Percentiles rank a stretch among this genome's conserved stretches.
Evolutionary conservation across 2,888 invertebrate species (phyloP).

Genomic region (Dilophus febrilis): DNA sequence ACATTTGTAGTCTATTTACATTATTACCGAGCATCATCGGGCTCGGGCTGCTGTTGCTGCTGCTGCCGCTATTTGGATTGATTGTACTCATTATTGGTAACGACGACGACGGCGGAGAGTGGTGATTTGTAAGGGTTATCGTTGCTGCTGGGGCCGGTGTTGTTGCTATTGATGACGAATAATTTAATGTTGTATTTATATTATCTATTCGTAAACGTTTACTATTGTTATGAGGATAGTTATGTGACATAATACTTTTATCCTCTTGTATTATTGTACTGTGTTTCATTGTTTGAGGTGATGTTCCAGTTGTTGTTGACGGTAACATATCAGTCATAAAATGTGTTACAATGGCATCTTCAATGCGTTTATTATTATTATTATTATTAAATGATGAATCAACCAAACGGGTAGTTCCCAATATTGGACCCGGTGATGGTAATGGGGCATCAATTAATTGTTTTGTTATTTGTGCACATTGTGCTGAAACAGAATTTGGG

Average conservation of each 20-base stretch:
- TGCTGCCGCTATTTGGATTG: constrained; percentile 9
- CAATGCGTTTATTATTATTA: constrained; percentile 17
- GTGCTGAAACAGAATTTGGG: neutral
- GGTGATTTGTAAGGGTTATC: no score
- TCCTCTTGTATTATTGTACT: no score
- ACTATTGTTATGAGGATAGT: no score
- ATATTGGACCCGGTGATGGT: constrained; percentile 65
- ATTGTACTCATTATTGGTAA: no score
- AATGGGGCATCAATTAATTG: constrained; percentile 41
- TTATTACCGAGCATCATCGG: neutral
- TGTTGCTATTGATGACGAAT: constrained; percentile 10
- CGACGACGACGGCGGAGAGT: no score
- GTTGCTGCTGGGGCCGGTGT: constrained; percentile 15
- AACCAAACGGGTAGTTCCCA: constrained; percentile 66
- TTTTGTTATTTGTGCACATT: constrained; percentile 3
- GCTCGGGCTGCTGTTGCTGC: constrained; percentile 13
- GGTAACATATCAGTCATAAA: neutral
- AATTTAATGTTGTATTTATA: neutral
- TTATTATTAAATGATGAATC: constrained; percentile 35
- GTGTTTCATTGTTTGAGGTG: neutral
- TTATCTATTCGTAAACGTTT: neutral
- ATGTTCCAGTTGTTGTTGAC: neutral
- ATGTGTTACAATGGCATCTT: constrained; percentile 22
- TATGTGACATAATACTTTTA: no score
- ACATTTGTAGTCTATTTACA: constrained; percentile 35